Evolutionary conservation across 2,113 vertebrate genomes (phyloP).

Genomic region (Amphiprion ocellaris): DNA sequence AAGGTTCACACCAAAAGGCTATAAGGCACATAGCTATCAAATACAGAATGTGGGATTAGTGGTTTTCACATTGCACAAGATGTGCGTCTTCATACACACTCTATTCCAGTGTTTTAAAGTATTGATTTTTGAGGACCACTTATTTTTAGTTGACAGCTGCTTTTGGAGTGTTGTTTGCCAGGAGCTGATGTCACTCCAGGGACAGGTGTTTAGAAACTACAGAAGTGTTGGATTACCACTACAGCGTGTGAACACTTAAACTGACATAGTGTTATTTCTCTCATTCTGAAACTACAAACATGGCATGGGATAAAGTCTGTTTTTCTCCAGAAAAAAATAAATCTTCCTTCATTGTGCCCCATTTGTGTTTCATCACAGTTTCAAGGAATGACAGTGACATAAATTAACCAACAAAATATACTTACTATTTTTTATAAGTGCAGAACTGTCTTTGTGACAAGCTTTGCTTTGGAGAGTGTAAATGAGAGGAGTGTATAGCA

Average conservation of each 20-base stretch:
- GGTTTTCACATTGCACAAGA: conserved; percentile 52
- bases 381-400: not conserved
- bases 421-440: conserved; percentile 4
- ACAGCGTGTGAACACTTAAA: not conserved
- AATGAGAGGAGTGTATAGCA: conserved; percentile 16
- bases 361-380: conserved; percentile 43
- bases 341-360: not conserved
- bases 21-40: conserved; percentile 66
- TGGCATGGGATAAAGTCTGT: conserved; percentile 4
- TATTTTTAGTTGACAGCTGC: conserved; percentile 41
- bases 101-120: conserved; percentile 53
- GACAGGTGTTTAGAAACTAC: conserved; percentile 30
- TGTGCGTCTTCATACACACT: conserved; percentile 29
- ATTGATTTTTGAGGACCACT: conserved; percentile 32
- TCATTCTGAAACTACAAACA: not conserved
- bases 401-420: not conserved
- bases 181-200: conserved; percentile 2
- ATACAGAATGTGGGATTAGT: conserved; percentile 25
- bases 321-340: not conserved
- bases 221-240: conserved; percentile 30
- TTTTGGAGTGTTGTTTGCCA: conserved; percentile 20
- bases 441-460: conserved; percentile 39
- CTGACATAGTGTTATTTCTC: conserved; percentile 1
- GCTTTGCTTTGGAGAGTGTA: conserved; percentile 25
- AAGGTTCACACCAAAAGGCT: conserved; percentile 30